These are phyloP conservation scores for Cyaniris semiargus DNA, from an alignment of 2,888 invertebrate genomes.

Conservation along the genomic window DNA sequence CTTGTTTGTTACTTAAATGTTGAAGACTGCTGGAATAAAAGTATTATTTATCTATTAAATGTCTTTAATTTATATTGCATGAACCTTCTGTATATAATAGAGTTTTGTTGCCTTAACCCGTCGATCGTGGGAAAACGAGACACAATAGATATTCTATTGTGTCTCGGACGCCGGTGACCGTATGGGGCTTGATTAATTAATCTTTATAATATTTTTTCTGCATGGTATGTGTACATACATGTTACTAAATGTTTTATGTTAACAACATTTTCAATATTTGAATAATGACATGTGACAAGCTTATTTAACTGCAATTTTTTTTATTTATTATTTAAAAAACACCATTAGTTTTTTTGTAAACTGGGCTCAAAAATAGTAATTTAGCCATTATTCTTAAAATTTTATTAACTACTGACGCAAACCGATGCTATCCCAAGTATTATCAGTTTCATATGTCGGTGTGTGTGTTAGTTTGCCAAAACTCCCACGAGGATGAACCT, in stretches of 20 bases:
- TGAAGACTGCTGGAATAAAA: conserved; percentile 71
- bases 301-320: neutral
- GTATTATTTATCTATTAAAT: conserved; percentile 58
- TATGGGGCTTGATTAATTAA: no score
- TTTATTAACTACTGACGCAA: neutral
- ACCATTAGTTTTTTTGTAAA: no score
- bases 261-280: neutral
- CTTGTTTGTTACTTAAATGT: conserved; percentile 46
- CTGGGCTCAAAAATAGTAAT: no score
- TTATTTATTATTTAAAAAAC: no score
- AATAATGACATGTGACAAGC: neutral
- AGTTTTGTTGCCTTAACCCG: conserved; percentile 23
- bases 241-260: neutral
- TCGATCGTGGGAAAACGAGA: no score
- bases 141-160: no score
- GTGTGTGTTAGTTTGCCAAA: neutral
- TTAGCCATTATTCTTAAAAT: no score
- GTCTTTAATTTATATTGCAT: conserved; percentile 59
- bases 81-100: conserved; percentile 20
- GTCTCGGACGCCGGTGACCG: no score
- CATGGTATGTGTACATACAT: conserved; percentile 6
- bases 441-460: neutral
- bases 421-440: no score
- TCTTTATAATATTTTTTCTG: conserved; percentile 21
- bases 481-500: no score